Evolutionary conservation across 2,888 invertebrate genomes (phyloP), one percentile per base, ranked within the genome.

Genomic region (Protophormia terraenovae): DNA sequence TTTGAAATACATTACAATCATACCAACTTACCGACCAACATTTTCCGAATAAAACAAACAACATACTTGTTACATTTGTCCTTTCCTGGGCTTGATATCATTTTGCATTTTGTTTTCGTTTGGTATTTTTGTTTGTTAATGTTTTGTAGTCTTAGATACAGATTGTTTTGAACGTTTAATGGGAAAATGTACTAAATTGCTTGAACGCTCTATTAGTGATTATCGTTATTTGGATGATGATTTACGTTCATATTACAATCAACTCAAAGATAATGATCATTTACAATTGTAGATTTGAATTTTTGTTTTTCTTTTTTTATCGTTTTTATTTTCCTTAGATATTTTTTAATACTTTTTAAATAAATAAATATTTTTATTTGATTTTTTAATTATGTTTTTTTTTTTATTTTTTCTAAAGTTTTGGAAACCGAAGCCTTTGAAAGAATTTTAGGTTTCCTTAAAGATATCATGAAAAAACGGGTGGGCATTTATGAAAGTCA

Each of bases 381-480:
- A 41, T 45, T 62, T 64, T 79, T 72, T 38, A 41, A 53, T 41
- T 71, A 4, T 77, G 7, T 79, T 35, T n/a, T 72, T 50, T 66
- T 35, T 76, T 32, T 8, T 27, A 69, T n/a, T 16, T 60, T 78
- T 47, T 45, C 55, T 71, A 19, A 69, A 98, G 98, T 98, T 94
- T 94, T 99, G 93, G 98, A 98, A 93, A 98, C 98, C 90, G 97
- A 97, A 90, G 98, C 99, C 82, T 99, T 99, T 93, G 98, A 99
- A 93, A 96, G 99, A 73, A 95, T 99, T 87, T 95, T 99, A 89
- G 99, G 99, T 75, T 98, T 98, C 75, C 98, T 99, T 93, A 98
- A 98, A 97, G 97, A 99, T 93, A 95, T 99, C 77, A 97, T 99
- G 97, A 98, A 98, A 94, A 96, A 98, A 90, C 98, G 98, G 94